phyloP scores from a whole-genome alignment of 2,113 vertebrate genomes.

The Chiloscyllium plagiosum region DNA sequence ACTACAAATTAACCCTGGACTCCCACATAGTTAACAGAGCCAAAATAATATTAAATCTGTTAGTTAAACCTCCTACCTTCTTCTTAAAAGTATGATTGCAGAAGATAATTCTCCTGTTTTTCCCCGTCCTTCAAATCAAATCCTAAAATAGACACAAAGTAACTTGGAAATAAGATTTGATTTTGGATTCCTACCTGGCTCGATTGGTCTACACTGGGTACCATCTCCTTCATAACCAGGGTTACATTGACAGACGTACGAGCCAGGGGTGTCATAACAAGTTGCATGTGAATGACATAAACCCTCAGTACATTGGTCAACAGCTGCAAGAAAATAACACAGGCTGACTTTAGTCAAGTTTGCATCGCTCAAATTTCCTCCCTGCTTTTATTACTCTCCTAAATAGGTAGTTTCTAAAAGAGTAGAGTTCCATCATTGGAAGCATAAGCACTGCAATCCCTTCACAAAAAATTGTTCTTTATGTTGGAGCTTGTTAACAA shows the following conservation, averaged over 20 bases:
- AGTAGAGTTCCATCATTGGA: neutral
- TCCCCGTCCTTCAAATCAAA: neutral
- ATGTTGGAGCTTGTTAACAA: neutral
- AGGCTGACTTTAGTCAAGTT: neutral
- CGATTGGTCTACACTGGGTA: conserved; percentile 59
- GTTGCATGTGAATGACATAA: conserved; percentile 65
- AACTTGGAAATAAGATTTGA: neutral
- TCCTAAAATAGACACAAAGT: neutral
- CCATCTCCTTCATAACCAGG: conserved; percentile 70
- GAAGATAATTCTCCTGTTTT: neutral
- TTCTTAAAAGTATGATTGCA: neutral
- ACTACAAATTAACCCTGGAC: neutral
- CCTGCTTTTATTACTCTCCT: neutral
- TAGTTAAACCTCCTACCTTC: too few species aligned
- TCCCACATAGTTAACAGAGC: neutral
- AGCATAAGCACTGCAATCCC: neutral
- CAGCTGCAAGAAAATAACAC: conserved; percentile 47
- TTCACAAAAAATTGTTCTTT: neutral
- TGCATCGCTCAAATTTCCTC: conserved; percentile 45
- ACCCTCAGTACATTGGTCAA: conserved; percentile 69
- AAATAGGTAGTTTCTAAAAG: neutral
- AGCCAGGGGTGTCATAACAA: conserved; percentile 68
- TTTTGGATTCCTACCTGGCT: conserved; percentile 53
- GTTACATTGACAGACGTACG: conserved; percentile 75
- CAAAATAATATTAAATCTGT: neutral